phyloP scores from a whole-genome alignment of 2,113 vertebrate species.

The Agapornis roseicollis region DNA sequence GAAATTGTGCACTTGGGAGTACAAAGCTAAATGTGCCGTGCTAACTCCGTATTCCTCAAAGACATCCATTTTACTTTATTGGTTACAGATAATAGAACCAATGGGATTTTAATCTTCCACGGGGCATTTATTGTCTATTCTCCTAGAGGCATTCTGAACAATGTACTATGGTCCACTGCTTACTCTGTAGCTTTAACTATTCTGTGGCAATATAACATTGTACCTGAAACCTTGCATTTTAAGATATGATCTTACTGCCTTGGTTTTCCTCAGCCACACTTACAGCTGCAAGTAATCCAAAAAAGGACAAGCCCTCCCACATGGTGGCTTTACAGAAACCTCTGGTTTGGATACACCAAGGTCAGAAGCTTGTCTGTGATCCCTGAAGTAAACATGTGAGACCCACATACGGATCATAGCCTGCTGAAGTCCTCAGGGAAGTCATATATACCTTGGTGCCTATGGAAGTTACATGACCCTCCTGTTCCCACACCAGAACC shows the following conservation, averaged over 20 bases:
- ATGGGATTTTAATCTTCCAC: slow-evolving; percentile 56
- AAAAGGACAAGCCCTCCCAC: neutral
- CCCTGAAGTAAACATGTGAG: neutral
- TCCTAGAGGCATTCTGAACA: neutral
- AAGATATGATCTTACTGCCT: neutral
- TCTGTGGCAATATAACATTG: neutral
- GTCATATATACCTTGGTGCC: neutral
- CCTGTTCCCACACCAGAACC: neutral
- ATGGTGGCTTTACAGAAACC: neutral
- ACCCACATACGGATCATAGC: neutral
- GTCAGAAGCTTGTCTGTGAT: neutral
- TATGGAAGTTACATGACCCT: neutral
- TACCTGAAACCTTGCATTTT: neutral
- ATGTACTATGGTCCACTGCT: neutral
- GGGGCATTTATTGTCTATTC: slow-evolving; percentile 25
- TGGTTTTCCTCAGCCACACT: neutral
- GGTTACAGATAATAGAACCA: slow-evolving; percentile 49
- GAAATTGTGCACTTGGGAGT: neutral
- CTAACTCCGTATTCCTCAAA: neutral
- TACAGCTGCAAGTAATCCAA: neutral
- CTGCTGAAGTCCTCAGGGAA: neutral
- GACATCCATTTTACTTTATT: slow-evolving; percentile 17
- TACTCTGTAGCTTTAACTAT: neutral
- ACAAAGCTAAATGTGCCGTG: neutral
- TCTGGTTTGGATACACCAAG: neutral